Conservation (phyloP, 2,888 invertebrate species). For the Tachina fera region DNA sequence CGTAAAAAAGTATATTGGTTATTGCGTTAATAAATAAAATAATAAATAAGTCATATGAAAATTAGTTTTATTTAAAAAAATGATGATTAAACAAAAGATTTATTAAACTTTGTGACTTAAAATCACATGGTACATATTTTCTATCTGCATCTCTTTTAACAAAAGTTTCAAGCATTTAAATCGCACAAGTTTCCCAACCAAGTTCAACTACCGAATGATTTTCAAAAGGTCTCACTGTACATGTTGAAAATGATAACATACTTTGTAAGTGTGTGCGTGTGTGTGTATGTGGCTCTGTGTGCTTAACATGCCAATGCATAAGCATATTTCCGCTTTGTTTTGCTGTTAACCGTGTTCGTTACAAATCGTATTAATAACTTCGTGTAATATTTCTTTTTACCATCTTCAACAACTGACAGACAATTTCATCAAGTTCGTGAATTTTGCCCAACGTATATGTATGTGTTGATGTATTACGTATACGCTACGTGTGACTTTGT, state of each 20-base stretch:
- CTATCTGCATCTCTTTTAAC: neutral
- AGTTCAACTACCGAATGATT: neutral
- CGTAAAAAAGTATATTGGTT: too few species aligned
- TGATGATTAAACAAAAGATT: too few species aligned
- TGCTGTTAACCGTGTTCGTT: slow-evolving; percentile 59
- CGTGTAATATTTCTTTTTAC: slow-evolving; percentile 20
- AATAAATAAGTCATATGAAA: too few species aligned
- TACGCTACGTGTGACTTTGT: slow-evolving; percentile 42
- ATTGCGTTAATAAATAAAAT: too few species aligned
- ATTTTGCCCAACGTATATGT: neutral
- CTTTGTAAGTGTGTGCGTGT: neutral
- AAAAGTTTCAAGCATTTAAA: neutral
- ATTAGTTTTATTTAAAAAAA: too few species aligned
- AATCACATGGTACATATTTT: too few species aligned
- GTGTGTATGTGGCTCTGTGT: slow-evolving; percentile 17
- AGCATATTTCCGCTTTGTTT: slow-evolving; percentile 54
- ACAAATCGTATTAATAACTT: slow-evolving; percentile 61
- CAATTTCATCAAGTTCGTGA: slow-evolving; percentile 37
- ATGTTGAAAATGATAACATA: too few species aligned
- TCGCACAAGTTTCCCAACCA: neutral
- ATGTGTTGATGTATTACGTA: slow-evolving; percentile 46
- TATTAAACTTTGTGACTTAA: too few species aligned
- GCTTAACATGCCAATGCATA: slow-evolving; percentile 23
- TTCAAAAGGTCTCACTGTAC: neutral
- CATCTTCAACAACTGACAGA: neutral